Base-by-base conservation (phyloP, 2,113 vertebrate species). In the Sula dactylatra region DNA sequence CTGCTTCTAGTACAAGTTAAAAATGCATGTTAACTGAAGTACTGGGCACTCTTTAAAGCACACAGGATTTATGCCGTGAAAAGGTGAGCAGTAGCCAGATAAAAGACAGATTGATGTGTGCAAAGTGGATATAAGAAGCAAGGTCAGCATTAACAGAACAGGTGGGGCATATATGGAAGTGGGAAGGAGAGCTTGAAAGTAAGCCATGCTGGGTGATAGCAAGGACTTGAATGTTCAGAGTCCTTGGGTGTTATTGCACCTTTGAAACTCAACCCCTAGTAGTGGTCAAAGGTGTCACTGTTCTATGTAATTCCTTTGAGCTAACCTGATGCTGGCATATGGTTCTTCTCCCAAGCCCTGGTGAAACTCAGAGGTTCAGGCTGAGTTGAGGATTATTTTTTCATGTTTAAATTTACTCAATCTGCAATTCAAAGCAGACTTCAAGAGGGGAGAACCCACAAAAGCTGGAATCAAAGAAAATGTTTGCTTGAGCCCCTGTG, bases 381-480 rank as follows among this genome's bases (percentile, higher is more conserved):
- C 62, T 91, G 66, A 91, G 58, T 40, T 90, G 90, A 83, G 64
- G 74, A 55, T 54, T 55, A 34, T 79, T 86, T 29, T 38, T 34
- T 77, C 18, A 3, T 94, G 50, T 94, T 90, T 77, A 62, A 90
- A 91, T 90, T 82, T 76, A 47, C 64, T 77, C 50, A 36, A 67
- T 93, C 88, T 88, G 87, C 82, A 95, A 91, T 95, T 93, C 89
- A 95, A 90, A 96, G 50, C 71, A 95, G 87, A 70, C n/a, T 88
- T 49, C 56, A 65, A 71, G 79, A 95, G n/a, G 32, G 74, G 58
- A 88, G 38, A 78, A 82, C 54, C 84, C 73, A 90, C 83, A 85
- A 91, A 93, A 86, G 44, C 16, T 72, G 45, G 78, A 96, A 92
- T 86, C 56, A 72, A 74, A 83, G 62, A 93, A 94, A 88, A 88